These are phyloP conservation scores for Parasteatoda tepidariorum DNA, from an alignment of 1,140 invertebrate species.

Conservation along the genomic window DNA sequence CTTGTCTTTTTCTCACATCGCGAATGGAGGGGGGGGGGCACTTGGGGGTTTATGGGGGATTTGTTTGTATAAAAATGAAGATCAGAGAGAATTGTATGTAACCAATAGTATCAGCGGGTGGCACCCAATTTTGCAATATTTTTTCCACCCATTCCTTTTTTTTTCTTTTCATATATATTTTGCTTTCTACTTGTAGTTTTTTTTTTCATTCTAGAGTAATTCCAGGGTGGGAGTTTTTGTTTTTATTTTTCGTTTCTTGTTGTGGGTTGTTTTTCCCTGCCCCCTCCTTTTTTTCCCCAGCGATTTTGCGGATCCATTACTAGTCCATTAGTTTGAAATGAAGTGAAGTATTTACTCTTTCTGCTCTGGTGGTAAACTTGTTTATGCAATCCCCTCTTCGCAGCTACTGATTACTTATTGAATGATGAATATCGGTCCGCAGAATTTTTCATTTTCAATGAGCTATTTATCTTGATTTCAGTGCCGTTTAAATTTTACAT, in stretches of 20 bases:
- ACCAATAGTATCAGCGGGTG: conserved; percentile 45
- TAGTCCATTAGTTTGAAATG: conserved; percentile 23
- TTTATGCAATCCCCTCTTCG: too few relatives aligned
- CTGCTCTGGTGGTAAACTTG: too few relatives aligned
- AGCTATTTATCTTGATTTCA: too few relatives aligned
- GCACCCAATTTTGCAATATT: conserved; percentile 23
- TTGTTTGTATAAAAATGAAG: conserved; percentile 58
- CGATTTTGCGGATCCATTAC: conserved; percentile 47
- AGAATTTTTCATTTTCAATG: too few relatives aligned
- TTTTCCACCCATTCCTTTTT: not conserved
- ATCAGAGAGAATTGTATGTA: conserved; percentile 49
- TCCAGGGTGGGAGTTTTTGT: not conserved
- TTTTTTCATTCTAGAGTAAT: not conserved
- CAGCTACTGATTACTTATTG: too few relatives aligned
- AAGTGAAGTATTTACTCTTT: too few relatives aligned
- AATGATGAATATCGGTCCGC: too few relatives aligned
- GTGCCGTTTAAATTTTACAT: too few relatives aligned
- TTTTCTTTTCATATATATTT: not conserved
- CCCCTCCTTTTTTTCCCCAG: not conserved
- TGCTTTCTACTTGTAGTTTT: not conserved
- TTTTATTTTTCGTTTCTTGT: not conserved
- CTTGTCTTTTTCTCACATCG: not conserved
- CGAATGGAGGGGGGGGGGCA: not conserved
- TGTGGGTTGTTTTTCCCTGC: not conserved
- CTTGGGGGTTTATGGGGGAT: conserved; percentile 5